phyloP scores from a whole-genome alignment of 2,113 vertebrate genomes.

The Amblyornis subalaris region DNA sequence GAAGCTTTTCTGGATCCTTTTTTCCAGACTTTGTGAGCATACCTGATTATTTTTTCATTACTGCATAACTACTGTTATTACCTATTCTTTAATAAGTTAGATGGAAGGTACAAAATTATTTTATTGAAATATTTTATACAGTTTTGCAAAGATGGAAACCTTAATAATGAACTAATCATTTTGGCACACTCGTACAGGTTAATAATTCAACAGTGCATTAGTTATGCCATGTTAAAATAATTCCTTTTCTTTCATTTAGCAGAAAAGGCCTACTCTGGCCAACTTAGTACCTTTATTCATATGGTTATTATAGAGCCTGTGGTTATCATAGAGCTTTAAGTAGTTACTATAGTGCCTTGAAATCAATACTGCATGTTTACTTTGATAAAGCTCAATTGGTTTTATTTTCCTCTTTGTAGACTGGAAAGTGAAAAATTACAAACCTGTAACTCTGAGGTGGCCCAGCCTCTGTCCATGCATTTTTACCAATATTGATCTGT shows the following conservation, averaged over 20 bases:
- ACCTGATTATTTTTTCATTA: not conserved
- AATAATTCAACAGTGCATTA: conserved; percentile 30
- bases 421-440: not conserved
- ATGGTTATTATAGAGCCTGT: not conserved
- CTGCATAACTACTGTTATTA: not conserved
- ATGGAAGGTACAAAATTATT: not conserved
- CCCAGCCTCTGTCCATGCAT: rapidly evolving
- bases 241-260: not conserved
- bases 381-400: not conserved
- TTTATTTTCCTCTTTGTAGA: not conserved
- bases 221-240: not conserved
- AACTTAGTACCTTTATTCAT: not conserved
- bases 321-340: not conserved
- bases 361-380: not conserved
- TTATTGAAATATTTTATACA: not conserved
- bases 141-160: not conserved
- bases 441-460: not conserved
- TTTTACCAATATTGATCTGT: not conserved
- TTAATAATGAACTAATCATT: not conserved
- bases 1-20: not conserved
- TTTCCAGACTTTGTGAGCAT: not conserved
- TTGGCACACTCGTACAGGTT: not conserved
- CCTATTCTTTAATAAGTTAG: not conserved
- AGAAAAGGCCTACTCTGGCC: not conserved
- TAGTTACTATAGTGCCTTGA: not conserved